Conservation (phyloP, 2,113 vertebrate genomes). For the Thalassoma bifasciatum region DNA sequence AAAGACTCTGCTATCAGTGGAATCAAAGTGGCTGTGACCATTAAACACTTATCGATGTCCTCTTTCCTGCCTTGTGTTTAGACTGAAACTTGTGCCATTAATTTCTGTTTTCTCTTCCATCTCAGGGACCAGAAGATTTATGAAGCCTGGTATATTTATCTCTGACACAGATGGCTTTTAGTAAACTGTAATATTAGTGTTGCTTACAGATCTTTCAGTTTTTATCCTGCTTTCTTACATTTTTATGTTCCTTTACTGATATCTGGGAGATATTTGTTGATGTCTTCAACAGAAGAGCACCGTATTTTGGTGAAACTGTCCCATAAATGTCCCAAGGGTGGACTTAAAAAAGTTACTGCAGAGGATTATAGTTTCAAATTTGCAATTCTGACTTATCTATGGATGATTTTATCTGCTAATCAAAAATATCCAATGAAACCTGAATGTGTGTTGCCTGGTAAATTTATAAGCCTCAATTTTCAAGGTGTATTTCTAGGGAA, state of each 20-base stretch:
- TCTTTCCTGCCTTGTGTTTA: slow-evolving; percentile 59
- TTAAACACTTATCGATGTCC: slow-evolving; percentile 29
- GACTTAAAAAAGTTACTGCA: slow-evolving; percentile 27
- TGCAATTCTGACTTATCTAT: slow-evolving; percentile 13
- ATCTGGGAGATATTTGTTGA: slow-evolving; percentile 11
- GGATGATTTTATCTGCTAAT: slow-evolving; percentile 40
- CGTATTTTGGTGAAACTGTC: not conserved
- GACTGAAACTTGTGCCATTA: slow-evolving; percentile 58
- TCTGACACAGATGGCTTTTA: not conserved
- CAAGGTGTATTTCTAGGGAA: slow-evolving; percentile 32
- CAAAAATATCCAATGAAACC: slow-evolving; percentile 31
- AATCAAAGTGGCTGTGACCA: slow-evolving; percentile 56
- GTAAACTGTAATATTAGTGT: not conserved
- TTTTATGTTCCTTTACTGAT: slow-evolving; percentile 27
- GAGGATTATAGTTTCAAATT: slow-evolving; percentile 32
- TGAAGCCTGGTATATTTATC: slow-evolving; percentile 13
- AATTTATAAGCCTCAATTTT: slow-evolving; percentile 50
- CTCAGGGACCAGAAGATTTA: not conserved
- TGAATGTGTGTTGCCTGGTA: slow-evolving; percentile 35
- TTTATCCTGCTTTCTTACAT: slow-evolving; percentile 27
- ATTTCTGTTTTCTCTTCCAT: slow-evolving; percentile 15
- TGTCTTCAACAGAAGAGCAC: slow-evolving; percentile 26
- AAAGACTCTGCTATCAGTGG: slow-evolving; percentile 49
- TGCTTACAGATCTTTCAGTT: slow-evolving; percentile 10
- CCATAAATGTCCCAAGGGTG: slow-evolving; percentile 20